Base-by-base conservation (phyloP, 2,888 invertebrate genomes). In the Muschampia plurimacula region DNA sequence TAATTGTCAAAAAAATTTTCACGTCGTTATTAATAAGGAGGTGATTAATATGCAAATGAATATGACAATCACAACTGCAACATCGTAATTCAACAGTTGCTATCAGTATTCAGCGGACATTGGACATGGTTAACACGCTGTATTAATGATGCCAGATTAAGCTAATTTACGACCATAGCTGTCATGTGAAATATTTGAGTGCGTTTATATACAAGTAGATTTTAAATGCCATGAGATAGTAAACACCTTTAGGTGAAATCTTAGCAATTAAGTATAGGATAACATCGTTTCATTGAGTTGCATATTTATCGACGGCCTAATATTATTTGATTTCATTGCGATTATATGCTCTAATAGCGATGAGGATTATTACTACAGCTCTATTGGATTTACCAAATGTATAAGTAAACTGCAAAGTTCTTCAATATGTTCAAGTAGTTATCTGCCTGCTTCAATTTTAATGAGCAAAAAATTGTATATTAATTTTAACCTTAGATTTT, bases 81-180 rank as follows among this genome's bases (percentile, higher is more conserved):
- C 10, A 12, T 55, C 55, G 57, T 70, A 70, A 65, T 41, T 70
- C 70, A 70, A 57, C 70, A 59, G 70, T 70, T 70, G 57, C 64
- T 66, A 71, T 71, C 70, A 70, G 70, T 70, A 70, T 65, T 70
- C 70, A 46, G 65, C 36, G 65, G 57, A 70, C 65, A 65, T 64
- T 57, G 70, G 44, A 57, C 70, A 65, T 28, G 44, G 44, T 70
- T 44, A 59, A 65, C 70, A 70, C 55, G 44, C 57, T 28, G 69
- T 70, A 63, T 55, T 69, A 70, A 70, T 64, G 44, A 70, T 39
- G 69, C 57, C 3, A 70, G 57, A 70, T 70, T 70, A 70, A 70
- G 32, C 64, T 44, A 70, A 64, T 64, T 70, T 70, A 70, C 44
- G 52, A 46, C 64, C 36, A 32, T 36, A 57, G 41, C 39, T 67